Base-by-base conservation (phyloP, 2,888 invertebrate species). In the Caenorhabditis auriculariae region DNA sequence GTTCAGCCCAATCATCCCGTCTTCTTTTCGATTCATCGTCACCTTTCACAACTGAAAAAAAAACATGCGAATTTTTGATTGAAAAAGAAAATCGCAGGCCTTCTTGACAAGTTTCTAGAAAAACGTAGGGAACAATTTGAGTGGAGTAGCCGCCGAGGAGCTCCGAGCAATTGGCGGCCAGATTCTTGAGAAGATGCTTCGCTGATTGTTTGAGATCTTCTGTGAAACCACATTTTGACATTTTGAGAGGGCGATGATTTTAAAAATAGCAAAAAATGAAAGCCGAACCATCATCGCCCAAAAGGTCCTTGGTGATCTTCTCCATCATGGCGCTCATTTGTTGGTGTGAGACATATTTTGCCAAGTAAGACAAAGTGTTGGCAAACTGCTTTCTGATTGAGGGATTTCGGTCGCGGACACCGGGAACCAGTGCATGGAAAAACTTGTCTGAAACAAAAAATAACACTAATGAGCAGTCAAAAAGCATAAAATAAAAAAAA, bases 341-440 rank as follows among this genome's bases (percentile, higher is more conserved):
- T 27, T 56, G 51, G 3, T 56, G 41, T 0, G 70, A 68, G 12
- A 55, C 50, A 48, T 60, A 72, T 39, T 65, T 69, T 0, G 69
- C 69, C 48, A 75, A 53, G 54, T 75, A 73, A 4, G 67, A 67
- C 35, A 70, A 29, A 0, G 72, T 41, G 29, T 65, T 66, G 15
- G 71, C 69, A 49, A 68, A 69, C 28, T 72, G 68, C 54, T 75
- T 75, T 6, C 74, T 61, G 39, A 75, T 60, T 1, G 72, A 65
- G 17, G 73, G 65, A 41, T 75, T 75, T 7, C 71, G 39, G 55
- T 75, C 72, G 0, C 66, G 58, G 19, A 75, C 60, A 4, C 70
- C 70, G 2, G 58, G 63, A 6, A 53, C 55, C 35, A 72, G 49
- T 1, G 67, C 66, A 17, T 49, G 35, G 35, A 72, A 65, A 17